A percentile compares a stretch with the other conserved stretches of the same genome.
Evolutionary conservation across 2,888 invertebrate genomes (phyloP).

Genomic region (Crossocerus cetratus): DNA sequence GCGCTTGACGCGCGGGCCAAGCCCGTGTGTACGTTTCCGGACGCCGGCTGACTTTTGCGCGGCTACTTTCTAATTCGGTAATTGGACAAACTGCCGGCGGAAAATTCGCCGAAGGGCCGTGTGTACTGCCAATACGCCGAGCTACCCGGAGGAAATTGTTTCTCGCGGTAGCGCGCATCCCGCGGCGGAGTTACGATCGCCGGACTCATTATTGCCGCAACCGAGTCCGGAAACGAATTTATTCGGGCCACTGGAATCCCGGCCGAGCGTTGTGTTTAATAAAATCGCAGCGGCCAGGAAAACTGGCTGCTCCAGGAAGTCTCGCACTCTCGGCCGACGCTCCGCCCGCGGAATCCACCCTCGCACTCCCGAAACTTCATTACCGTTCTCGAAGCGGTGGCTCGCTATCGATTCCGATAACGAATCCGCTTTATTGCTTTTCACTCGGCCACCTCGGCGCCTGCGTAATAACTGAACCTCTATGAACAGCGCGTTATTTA

Average conservation of each 20-base stretch:
- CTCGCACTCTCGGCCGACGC: slow-evolving; percentile 27
- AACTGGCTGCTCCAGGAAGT: slow-evolving; percentile 43
- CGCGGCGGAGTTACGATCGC: slow-evolving; percentile 30
- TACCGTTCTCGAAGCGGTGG: slow-evolving; percentile 29
- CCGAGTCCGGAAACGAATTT: slow-evolving; percentile 62
- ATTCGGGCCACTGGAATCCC: slow-evolving; percentile 51
- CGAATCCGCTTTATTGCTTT: slow-evolving; percentile 44
- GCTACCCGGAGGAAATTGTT: slow-evolving; percentile 7
- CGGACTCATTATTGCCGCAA: slow-evolving; percentile 56
- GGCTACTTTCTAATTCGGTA: neutral
- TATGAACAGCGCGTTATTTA: slow-evolving; percentile 9
- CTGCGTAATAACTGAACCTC: slow-evolving; percentile 11
- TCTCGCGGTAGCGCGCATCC: neutral
- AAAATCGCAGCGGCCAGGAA: slow-evolving; percentile 45
- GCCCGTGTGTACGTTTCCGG: no score
- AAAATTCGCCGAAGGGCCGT: no score
- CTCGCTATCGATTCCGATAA: slow-evolving; percentile 48
- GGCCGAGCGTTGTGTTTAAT: slow-evolving; percentile 52
- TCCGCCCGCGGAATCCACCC: no score
- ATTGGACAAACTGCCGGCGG: no score
- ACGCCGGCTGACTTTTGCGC: no score
- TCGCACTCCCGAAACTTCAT: slow-evolving; percentile 44
- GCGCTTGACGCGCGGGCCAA: no score
- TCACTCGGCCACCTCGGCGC: slow-evolving; percentile 16
- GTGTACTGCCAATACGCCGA: no score